Evolutionary conservation across 2,888 invertebrate genomes (phyloP), one percentile per base, ranked within the genome.

Genomic region (Tuberolachnus salignus): DNA sequence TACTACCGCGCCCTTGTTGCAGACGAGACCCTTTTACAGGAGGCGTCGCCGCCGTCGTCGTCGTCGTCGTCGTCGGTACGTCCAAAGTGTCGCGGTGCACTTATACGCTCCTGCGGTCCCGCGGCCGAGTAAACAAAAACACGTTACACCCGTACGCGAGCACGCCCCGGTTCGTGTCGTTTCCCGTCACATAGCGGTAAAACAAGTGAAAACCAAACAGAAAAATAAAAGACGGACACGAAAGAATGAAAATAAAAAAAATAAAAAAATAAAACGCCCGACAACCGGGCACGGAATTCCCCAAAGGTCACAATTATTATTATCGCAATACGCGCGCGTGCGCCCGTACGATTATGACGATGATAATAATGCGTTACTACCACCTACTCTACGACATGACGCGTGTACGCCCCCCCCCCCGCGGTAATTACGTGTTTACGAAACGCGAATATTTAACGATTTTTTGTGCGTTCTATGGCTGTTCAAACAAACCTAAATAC

Each of bases 71-170:
- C 21, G 16, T 23, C 55, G 57, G 23, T 23, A 21, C 46, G 66
- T 57, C 70, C 53, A 55, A 70, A 70, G 70, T 46, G 70, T 70
- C 57, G 70, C 44, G 44, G 44, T 57, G 55, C 70, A 70, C 70
- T 70, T 70, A n/a, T n/a, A 55, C 55, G 13, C n/a, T 10, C 16
- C 61, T 9, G 34, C 69, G 51, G 44, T 26, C 34, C 34, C 34
- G 6, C 16, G 19, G 42, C 10, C 42, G 42, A n/a, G 44, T 3
- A 23, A 57, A 44, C 21, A 72, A 34, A 34, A 42, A 44, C 63
- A 51, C 63, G 59, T 74, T 74, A 49, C n/a, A n/a, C 73, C 73
- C 14, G 71, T 34, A 26, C 49, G 71, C 16, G 44, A 14, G 9
- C 16, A 63, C 73, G 73, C 73, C 73, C 73, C 51, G 64, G 51